Evolutionary conservation across 1,140 invertebrate species (phyloP).

Genomic region (Anoplophora glabripennis): DNA sequence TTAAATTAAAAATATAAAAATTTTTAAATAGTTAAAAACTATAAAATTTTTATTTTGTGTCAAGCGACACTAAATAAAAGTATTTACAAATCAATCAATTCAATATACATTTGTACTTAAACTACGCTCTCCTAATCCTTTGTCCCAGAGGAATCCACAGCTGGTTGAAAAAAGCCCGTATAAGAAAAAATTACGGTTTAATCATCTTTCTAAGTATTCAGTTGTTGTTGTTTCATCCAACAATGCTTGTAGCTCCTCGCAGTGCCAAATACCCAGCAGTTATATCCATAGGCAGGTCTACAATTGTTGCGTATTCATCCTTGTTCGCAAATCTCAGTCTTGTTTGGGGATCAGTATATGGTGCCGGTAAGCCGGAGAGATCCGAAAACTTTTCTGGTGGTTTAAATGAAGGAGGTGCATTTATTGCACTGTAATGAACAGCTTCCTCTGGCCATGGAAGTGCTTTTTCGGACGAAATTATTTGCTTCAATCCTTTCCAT

Average conservation of each 20-base stretch:
- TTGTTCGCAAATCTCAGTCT: conserved; percentile 79
- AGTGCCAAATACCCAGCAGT: conserved; percentile 83
- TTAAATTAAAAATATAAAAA: no score
- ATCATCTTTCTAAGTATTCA: no score
- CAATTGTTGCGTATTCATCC: conserved; percentile 82
- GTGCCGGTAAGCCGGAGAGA: conserved; percentile 80
- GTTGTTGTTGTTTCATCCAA: conserved; percentile 53
- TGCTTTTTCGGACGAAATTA: conserved; percentile 67
- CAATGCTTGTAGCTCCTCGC: conserved; percentile 80
- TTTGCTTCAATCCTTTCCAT: conserved; percentile 77
- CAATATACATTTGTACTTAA: no score
- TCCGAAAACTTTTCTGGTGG: conserved; percentile 93
- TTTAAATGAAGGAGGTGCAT: conserved; percentile 86
- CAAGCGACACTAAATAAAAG: no score
- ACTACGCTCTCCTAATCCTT: no score
- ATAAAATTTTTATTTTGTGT: no score
- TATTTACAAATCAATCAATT: no score
- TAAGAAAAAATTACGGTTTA: no score
- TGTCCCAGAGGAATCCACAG: no score
- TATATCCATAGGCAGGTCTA: conserved; percentile 85
- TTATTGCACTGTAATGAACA: conserved; percentile 76
- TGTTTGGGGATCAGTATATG: conserved; percentile 87
- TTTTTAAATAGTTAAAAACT: no score
- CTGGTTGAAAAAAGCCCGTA: no score
- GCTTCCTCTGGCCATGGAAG: conserved; percentile 66